Base-by-base conservation (phyloP, 2,888 invertebrate species). In the Rhynchonema sp. region DNA sequence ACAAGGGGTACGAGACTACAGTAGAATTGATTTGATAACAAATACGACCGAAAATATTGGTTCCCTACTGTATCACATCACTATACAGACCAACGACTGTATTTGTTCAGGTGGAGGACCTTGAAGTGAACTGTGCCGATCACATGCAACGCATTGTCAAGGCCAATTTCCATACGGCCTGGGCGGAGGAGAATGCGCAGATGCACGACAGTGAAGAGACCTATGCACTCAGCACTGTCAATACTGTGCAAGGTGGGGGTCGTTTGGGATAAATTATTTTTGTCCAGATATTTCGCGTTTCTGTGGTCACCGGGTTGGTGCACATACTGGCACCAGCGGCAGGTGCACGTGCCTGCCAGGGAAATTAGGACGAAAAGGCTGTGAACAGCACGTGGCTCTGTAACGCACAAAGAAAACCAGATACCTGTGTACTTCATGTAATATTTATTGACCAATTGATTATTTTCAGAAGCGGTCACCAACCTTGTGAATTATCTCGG, bases 131-230 rank as follows among this genome's bases (percentile, higher is more conserved):
- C 1, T 79, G 90, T 3, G 83, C 84, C 2, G 90, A 92, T 77
- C 87, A 88, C 76, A 83, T 90, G 66, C 84, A 86, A 73, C 81
- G 82, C 66, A 80, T 84, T 26, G 81, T 82, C 67, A 84, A 85
- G 70, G 81, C 81, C 30, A 84, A 85, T 74, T 87, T 86, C 77
- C 81, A 80, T 22, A 81, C 82, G 2, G 81, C 83, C n/a, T 58
- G 46, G 55, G 64, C 64, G 86, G 86, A 86, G 59, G 80, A 83
- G 52, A 61, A 62, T 55, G 68, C 66, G 13, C 63, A 27, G 2
- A 74, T 74, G 38, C 76, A 78, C 67, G 89, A 90, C 77, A 80
- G 86, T 13, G 88, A 88, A 67, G 94, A 96, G 67, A 94, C 94
- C 0, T 99, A 87, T 73, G 85, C 86, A 0, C 77, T 99, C 25